Evolutionary conservation across 2,113 vertebrate species (phyloP).

Genomic region (Planiliza haematocheilus): DNA sequence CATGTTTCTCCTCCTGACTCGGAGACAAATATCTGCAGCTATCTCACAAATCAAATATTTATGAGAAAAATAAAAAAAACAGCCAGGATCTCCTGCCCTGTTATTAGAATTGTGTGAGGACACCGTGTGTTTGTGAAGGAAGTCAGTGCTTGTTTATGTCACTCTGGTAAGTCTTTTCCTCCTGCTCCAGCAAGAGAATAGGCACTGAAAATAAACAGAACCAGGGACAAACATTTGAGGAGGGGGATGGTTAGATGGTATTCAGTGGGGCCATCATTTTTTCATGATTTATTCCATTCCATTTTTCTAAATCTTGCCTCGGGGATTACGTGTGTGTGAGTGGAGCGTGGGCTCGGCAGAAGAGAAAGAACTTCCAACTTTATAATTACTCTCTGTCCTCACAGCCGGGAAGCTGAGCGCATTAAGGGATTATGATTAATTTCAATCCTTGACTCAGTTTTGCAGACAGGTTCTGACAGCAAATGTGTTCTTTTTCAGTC

Average conservation of each 20-base stretch:
- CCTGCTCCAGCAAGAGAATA: conserved; percentile 56
- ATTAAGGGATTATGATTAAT: conserved; percentile 22
- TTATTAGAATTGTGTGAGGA: conserved; percentile 38
- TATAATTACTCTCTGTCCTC: conserved; percentile 15
- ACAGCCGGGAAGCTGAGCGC: not conserved
- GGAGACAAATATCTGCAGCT: conserved; percentile 67
- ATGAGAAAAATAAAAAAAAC: conserved; percentile 64
- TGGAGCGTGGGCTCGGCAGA: not conserved
- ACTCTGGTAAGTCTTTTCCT: conserved; percentile 54
- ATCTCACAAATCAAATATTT: conserved; percentile 76
- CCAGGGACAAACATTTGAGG: conserved; percentile 2
- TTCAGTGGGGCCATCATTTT: too few relatives aligned
- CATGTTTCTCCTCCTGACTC: conserved; percentile 52
- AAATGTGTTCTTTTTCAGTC: not conserved
- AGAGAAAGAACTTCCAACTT: not conserved
- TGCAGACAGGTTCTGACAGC: not conserved
- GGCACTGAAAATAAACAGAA: conserved; percentile 49
- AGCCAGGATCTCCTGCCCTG: conserved; percentile 35
- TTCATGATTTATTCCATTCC: not conserved
- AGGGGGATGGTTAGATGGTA: too few relatives aligned
- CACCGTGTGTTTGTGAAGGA: conserved; percentile 50
- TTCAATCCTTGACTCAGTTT: not conserved
- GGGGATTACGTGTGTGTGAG: not conserved
- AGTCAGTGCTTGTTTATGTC: conserved; percentile 38
- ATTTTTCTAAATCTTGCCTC: not conserved